Base-by-base conservation (phyloP, 2,888 invertebrate genomes). In the Metellina segmentata region DNA sequence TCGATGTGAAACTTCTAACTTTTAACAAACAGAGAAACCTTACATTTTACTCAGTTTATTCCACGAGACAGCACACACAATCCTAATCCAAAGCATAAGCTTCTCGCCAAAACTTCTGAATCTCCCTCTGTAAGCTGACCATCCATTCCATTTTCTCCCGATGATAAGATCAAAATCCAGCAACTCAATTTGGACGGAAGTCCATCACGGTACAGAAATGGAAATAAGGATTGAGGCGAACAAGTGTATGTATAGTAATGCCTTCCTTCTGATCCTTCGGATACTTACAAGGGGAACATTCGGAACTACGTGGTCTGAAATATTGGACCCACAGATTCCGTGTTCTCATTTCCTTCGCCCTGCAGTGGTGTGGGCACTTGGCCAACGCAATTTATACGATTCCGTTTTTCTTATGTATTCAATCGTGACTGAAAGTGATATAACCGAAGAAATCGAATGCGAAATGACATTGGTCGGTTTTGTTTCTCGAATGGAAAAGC, bases 401-500 rank as follows among this genome's bases (percentile, higher is more conserved):
- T 79, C 79, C 52, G 70, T 79, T 53, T 81, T 87, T 71, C 81
- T 87, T 79, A 87, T 72, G 87, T 78, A 87, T 87, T 87, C 87
- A 87, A 70, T 81, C 87, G 87, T 87, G 87, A 79, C 87, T 34
- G 87, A 87, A 79, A 70, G 79, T 81, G 81, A 87, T 87, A 81
- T 81, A 52, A 71, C 53, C 51, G 34, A 52, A 34, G 53, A 87
- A 87, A 81, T 81, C 79, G 79, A 86, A 87, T 52, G 34, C 72
- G 71, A 70, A 79, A 87, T 81, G 87, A 81, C 69, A 71, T 19
- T 71, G 51, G 70, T 34, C 72, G 20, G 70, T 13, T 81, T 81
- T 69, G 70, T 34, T 61, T 81, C n/a, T 71, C 34, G 70, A 81
- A 81, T 48, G 34, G 81, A 77, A 51, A 77, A 51, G 79, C 34